Evolutionary conservation across 2,888 invertebrate genomes (phyloP).

Genomic region (Phania funesta): DNA sequence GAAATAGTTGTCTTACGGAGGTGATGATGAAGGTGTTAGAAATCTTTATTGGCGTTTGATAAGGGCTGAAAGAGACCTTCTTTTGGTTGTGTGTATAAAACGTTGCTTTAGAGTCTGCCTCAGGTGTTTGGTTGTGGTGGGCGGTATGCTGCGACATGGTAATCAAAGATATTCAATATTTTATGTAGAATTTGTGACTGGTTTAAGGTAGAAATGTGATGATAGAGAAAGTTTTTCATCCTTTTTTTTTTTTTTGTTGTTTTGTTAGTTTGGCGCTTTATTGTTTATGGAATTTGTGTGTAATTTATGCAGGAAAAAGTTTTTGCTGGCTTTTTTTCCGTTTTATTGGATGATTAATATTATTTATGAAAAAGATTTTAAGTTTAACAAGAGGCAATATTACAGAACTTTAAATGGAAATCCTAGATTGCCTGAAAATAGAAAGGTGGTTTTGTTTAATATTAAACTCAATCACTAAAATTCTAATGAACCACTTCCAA

Average conservation of each 20-base stretch:
- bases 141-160: neutral
- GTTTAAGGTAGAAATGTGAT: neutral
- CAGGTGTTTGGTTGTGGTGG: neutral
- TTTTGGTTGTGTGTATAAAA: conserved; percentile 20
- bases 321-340: neutral
- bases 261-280: neutral
- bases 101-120: neutral
- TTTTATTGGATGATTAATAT: conserved; percentile 6
- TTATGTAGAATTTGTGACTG: conserved; percentile 28
- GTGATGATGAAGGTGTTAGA: neutral
- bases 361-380: conserved; percentile 5
- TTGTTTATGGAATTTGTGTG: conserved; percentile 13
- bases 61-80: neutral
- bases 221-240: conserved; percentile 28
- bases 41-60: neutral
- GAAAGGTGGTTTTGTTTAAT: no score
- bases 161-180: conserved; percentile 22
- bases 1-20: conserved; percentile 13
- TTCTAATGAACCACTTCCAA: no score
- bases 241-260: neutral
- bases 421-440: neutral
- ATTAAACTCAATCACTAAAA: no score
- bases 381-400: neutral
- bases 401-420: neutral
- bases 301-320: conserved; percentile 26